Percentiles rank a stretch among this genome's conserved stretches.
phyloP scores from a whole-genome alignment of 2,113 vertebrate genomes.

The Callorhinus ursinus region DNA sequence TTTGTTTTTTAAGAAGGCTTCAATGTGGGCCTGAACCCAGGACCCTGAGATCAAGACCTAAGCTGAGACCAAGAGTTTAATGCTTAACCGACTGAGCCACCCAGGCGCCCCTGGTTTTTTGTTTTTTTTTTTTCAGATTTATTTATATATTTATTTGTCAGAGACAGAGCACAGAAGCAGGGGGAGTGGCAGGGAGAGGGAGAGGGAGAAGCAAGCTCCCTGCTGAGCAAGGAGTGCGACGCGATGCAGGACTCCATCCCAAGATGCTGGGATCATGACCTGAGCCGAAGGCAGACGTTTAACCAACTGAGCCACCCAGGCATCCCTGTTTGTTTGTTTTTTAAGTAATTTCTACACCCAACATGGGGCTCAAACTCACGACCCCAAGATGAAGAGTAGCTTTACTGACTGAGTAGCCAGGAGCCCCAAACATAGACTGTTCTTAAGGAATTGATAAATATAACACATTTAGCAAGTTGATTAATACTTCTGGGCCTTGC shows the following conservation, averaged over 20 bases:
- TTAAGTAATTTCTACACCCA: background rate
- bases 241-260: background rate
- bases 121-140: background rate
- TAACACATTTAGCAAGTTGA: background rate
- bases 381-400: background rate
- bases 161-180: background rate
- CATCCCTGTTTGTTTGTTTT: background rate
- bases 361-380: background rate
- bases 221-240: background rate
- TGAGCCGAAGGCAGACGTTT: background rate
- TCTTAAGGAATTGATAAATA: conserved; percentile 41
- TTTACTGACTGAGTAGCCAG: background rate
- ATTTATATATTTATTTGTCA: background rate
- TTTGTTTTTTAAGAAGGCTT: background rate
- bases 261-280: background rate
- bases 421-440: background rate
- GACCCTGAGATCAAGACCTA: background rate
- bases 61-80: background rate
- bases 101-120: background rate
- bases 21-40: background rate
- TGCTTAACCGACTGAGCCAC: background rate
- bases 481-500: background rate
- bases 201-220: background rate
- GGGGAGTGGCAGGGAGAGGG: background rate
- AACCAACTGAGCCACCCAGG: background rate